Evolutionary conservation across 2,797 vertebrate genomes (phyloP), one percentile per base, ranked within the genome.

Genomic region (Microcaecilia unicolor): DNA sequence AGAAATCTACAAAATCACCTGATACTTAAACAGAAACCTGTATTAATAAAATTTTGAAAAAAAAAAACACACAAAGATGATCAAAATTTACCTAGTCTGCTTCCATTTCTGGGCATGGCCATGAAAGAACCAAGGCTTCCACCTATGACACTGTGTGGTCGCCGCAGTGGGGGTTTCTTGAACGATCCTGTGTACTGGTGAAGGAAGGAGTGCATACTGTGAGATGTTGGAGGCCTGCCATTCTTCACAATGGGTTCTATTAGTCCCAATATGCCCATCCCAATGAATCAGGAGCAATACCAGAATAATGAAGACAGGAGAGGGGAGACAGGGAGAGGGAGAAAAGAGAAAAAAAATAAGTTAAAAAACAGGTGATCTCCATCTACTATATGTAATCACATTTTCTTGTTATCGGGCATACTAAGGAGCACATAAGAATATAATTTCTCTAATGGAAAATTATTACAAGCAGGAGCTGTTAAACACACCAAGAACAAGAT

Each of bases 121-220:
- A 99, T 97, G 74, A 98, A 99, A 37, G 95, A 97, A 24, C 93
- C 90, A 31, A 99, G 86, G 49, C 89, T 91, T 55, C 94, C 93
- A 10, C 94, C 93, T 40, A 97, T 98, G 77, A 99, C 93, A 20
- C 93, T 99, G 80, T 99, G 95, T 3, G 95, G 95, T 67, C 95
- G 87, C 50, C 93, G 86, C 22, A 98, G 70, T 0, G 95, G 95
- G 13, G 94, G 90, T 70, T 99, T 99, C 86, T 97, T 97, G 81
- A 99, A 98, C 68, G 93, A 93, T 47, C 94, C 92, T 1, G 94
- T 92, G 83, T 99, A 99, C 55, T 98, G 95, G 72, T 99, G 94
- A 55, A 98, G 87, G 73, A 99, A 99, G 32, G 94, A 98, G 73
- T 99, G 95, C 92, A 99, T 92, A 60, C 94, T 98, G 82, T 99